Base-by-base conservation (phyloP, 2,888 invertebrate genomes). In the Dryobota labecula region DNA sequence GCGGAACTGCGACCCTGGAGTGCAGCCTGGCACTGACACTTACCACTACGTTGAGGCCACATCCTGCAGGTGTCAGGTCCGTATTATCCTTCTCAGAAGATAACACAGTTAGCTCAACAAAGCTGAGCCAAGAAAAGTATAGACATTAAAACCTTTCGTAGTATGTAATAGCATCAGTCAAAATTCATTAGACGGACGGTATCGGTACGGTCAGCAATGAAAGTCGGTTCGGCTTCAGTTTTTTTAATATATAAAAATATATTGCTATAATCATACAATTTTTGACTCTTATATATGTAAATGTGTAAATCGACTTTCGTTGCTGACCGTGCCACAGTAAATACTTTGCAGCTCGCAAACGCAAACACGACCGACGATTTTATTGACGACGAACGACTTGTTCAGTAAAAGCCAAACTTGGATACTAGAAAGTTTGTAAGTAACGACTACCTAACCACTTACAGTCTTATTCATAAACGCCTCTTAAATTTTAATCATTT, bases 1-100 rank as follows among this genome's bases (percentile, higher is more conserved):
- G 53, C 95, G 96, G 8, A 95, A 98, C 89, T 99, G 98, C 89
- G 98, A 98, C 88, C 97, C 97, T 0, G 97, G 97, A 13, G 98
- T 97, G 0, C 95, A 96, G 73, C 96, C 97, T 0, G 97, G 97
- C 62, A 97, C 98, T 0, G 97, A 97, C 49, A 95, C 97, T 49
- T 98, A 98, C 90, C 97, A 97, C 83, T 98, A 97, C 87, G 97
- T 98, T 83, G 98, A 98, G 89, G 98, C 98, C 6, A 95, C 97
- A 3, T 96, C 97, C 64, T 99, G 98, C 90, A 97, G 97, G 84
- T 99, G 98, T 71, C 94, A 95, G 92, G 96, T 95, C 9, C 1
- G 78, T 78, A 30, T n/a, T 30, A n/a, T 43, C 13, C 11, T 36
- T n/a, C 5, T 27, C 2, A 27, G 20, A 27, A 38, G n/a, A 5